A percentile compares a stretch with the other conserved stretches of the same genome.
phyloP scores from a whole-genome alignment of 2,113 vertebrate genomes.

The Morphnarchus princeps region DNA sequence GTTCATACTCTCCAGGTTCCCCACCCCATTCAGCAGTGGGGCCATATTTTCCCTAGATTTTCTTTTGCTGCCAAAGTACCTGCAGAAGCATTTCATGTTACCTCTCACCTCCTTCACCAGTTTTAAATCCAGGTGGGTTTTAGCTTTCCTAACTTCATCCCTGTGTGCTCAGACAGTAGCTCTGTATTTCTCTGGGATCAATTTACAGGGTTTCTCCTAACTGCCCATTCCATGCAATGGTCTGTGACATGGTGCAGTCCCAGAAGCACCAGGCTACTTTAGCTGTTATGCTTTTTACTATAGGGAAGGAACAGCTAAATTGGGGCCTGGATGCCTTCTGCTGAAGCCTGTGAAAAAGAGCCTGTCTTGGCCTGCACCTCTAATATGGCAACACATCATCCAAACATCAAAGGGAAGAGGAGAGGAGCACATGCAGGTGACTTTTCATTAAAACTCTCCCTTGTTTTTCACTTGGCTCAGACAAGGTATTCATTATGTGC shows the following conservation, averaged over 20 bases:
- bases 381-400: not conserved
- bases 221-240: not conserved
- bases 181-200: not conserved
- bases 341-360: not conserved
- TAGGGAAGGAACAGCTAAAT: not conserved
- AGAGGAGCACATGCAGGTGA: not conserved
- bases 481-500: not conserved
- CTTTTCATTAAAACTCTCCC: not conserved
- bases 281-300: not conserved
- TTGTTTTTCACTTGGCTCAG: not conserved
- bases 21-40: not conserved
- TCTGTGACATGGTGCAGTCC: not conserved
- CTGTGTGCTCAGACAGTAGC: fast-evolving
- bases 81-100: not conserved
- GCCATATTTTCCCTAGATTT: not conserved
- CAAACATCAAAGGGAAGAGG: not conserved
- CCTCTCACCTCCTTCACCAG: not conserved
- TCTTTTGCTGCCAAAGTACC: not conserved
- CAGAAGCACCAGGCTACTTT: not conserved
- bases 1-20: not conserved
- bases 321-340: not conserved
- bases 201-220: not conserved
- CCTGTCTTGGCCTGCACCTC: not conserved
- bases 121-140: not conserved
- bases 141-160: not conserved